Base-by-base conservation (phyloP, 2,888 invertebrate genomes). In the Drosophila recens region DNA sequence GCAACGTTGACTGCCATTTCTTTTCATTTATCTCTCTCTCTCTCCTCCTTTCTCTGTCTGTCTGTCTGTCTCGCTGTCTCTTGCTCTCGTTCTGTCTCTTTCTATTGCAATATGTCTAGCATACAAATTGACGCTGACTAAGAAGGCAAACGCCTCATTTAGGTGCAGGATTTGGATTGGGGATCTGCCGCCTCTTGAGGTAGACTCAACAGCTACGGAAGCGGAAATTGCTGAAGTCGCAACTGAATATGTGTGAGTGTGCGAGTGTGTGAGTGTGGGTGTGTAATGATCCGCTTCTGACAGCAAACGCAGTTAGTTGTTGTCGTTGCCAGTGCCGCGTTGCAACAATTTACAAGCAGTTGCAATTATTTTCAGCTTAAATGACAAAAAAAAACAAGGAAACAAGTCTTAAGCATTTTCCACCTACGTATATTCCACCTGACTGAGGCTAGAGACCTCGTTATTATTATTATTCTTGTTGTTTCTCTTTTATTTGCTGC, bases 341-440 rank as follows among this genome's bases (percentile, higher is more conserved):
- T 80, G 77, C 73, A 77, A 73, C 68, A 64, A 72, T 88, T 84
- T 90, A 87, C 87, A 90, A 91, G 91, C 90, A 89, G 90, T 86
- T 89, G 91, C 86, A 91, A 91, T 91, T 91, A 91, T 90, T 91
- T 91, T 90, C 91, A 91, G 91, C 91, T 91, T 91, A 91, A 91
- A 90, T 86, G 91, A 91, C 91, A 30, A 30, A 38, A 91, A 89
- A 90, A 89, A 79, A 80, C 84, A 91, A 90, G 90, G 89, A 90
- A 90, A 88, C 81, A 89, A 90, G 89, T 90, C 90, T 90, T 90
- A 89, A 90, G 90, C 87, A 82, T 84, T 62, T 46, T 17, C 30
- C 73, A 71, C 72, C 54, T 62, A 58, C 20, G 15, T 62, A 65
- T 23, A 33, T 23, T 23, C 17, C 20, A 34, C 43, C 48, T 62